Evolutionary conservation across 1,140 invertebrate genomes (phyloP).

Genomic region (Nebria ingens): DNA sequence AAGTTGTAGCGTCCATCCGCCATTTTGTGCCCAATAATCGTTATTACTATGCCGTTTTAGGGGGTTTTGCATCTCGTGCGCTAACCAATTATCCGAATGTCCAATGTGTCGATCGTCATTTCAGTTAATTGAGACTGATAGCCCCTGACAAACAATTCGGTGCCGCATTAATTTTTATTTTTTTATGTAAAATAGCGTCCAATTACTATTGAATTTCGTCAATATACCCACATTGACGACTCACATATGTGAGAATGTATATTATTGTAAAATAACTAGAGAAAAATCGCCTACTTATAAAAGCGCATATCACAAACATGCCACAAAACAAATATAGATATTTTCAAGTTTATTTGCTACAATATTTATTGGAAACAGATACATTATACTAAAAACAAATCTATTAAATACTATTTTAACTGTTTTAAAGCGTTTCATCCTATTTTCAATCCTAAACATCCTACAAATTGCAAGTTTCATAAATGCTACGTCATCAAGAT

Average conservation of each 20-base stretch:
- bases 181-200: too few relatives aligned
- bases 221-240: too few relatives aligned
- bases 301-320: not conserved
- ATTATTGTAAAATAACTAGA: too few relatives aligned
- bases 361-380: not conserved
- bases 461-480: too few relatives aligned
- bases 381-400: slow-evolving; percentile 1
- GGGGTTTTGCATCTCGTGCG: slow-evolving; percentile 76
- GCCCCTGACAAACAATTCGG: slow-evolving; percentile 17
- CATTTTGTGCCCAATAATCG: not conserved
- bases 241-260: too few relatives aligned
- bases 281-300: not conserved
- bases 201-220: too few relatives aligned
- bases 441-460: too few relatives aligned
- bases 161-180: not conserved
- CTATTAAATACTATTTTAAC: not conserved
- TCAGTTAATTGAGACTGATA: slow-evolving; percentile 24
- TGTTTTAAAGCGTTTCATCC: not conserved
- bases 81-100: slow-evolving; percentile 66
- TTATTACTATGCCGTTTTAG: slow-evolving; percentile 36
- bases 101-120: slow-evolving; percentile 70
- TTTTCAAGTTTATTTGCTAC: not conserved
- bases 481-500: too few relatives aligned
- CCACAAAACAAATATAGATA: not conserved
- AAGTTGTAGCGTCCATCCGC: not conserved